Evolutionary conservation across 2,797 vertebrate genomes (phyloP).

Genomic region (Spinus olivaceus): DNA sequence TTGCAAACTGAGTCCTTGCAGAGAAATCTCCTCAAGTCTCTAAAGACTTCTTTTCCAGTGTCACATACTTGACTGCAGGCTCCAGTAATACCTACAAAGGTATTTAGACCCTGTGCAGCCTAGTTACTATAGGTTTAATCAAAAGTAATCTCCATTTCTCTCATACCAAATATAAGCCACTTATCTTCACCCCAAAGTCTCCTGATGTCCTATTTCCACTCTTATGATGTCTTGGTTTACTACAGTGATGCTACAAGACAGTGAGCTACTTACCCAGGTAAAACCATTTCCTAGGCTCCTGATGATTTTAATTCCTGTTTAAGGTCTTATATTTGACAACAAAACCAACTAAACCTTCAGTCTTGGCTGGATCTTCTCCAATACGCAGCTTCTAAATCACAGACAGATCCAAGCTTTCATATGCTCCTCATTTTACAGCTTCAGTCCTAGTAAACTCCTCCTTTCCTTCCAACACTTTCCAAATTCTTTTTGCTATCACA

Average conservation of each 20-base stretch:
- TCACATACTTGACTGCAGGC: background rate
- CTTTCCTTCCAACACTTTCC: background rate
- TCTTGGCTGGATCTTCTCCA: background rate
- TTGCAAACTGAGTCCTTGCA: background rate
- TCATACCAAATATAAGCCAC: background rate
- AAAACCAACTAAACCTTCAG: background rate
- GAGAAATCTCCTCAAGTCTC: background rate
- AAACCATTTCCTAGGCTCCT: background rate
- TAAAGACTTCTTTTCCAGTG: background rate
- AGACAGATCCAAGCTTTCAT: background rate
- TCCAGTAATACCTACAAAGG: background rate
- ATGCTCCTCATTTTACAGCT: background rate
- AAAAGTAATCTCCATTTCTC: background rate
- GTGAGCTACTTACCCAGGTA: background rate
- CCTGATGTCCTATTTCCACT: background rate
- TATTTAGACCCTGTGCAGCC: background rate
- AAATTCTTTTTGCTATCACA: background rate
- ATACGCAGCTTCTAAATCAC: background rate
- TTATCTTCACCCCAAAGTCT: background rate
- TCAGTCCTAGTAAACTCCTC: background rate
- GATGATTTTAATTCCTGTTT: background rate
- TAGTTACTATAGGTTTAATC: background rate
- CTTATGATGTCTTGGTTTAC: background rate
- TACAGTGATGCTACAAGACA: background rate
- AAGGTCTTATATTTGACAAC: slow-evolving; percentile 1